phyloP scores from a whole-genome alignment of 2,888 invertebrate species.

The Palloptera scutellata region DNA sequence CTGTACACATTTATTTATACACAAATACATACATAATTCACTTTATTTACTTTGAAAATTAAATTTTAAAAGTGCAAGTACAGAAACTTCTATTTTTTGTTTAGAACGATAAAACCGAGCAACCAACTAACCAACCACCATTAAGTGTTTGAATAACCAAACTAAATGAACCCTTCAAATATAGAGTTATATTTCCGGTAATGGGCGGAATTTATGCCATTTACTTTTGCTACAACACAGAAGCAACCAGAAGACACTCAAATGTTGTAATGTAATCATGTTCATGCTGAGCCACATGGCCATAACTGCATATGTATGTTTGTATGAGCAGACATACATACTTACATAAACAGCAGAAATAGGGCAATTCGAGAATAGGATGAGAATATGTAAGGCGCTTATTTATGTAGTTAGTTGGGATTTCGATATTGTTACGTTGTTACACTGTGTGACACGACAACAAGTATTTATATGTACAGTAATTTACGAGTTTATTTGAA shows the following conservation, averaged over 20 bases:
- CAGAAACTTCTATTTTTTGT: no score
- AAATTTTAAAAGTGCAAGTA: no score
- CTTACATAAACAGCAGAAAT: background rate
- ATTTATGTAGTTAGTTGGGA: background rate
- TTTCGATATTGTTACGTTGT: conserved; percentile 14
- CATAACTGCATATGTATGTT: background rate
- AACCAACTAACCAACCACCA: conserved; percentile 36
- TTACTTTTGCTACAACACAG: background rate
- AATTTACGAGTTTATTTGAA: no score
- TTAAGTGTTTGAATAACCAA: conserved; percentile 30
- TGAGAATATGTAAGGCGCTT: background rate
- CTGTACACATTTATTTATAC: no score
- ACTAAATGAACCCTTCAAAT: conserved; percentile 37
- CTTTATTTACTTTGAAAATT: no score
- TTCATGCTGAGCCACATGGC: background rate
- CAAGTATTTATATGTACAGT: no score
- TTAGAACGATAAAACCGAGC: background rate
- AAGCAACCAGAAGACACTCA: conserved; percentile 14
- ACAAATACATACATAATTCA: no score
- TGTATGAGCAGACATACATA: no score
- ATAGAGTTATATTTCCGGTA: conserved; percentile 42
- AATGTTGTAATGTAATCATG: conserved; percentile 20
- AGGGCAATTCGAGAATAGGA: background rate
- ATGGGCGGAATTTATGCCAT: conserved; percentile 39
- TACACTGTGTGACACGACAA: background rate